Evolutionary conservation across 2,888 invertebrate species (phyloP).

Genomic region (Neelides folsomi): DNA sequence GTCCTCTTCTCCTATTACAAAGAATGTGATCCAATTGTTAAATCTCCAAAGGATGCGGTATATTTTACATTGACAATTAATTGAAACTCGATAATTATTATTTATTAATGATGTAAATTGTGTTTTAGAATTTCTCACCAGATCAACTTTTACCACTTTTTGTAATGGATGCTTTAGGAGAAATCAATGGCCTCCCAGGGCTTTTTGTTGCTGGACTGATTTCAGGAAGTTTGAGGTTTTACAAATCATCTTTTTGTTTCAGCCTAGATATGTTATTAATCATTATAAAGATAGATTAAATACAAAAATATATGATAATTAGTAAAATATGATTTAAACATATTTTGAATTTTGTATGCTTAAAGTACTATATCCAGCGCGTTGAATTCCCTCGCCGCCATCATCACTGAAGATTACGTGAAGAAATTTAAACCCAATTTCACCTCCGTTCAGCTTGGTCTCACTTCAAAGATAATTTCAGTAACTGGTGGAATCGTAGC

Average conservation of each 20-base stretch:
- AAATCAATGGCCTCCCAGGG: slow-evolving; percentile 15
- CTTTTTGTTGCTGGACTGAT: slow-evolving; percentile 22
- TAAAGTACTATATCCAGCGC: slow-evolving; percentile 85
- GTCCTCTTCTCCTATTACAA: slow-evolving; percentile 15
- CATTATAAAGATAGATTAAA: background rate
- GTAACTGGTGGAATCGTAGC: slow-evolving; percentile 58
- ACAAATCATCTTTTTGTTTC: slow-evolving; percentile 1
- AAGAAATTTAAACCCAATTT: slow-evolving; percentile 37
- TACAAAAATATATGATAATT: background rate
- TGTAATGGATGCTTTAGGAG: slow-evolving; percentile 7
- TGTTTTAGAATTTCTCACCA: no score
- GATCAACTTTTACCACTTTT: no score
- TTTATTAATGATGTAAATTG: no score
- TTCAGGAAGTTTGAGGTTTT: slow-evolving; percentile 15
- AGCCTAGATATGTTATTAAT: background rate
- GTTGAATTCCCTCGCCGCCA: slow-evolving; percentile 79
- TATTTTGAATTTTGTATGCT: no score
- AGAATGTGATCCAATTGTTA: slow-evolving; percentile 16
- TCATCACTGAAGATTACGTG: slow-evolving; percentile 73
- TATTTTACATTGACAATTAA: no score
- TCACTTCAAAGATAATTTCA: slow-evolving; percentile 56
- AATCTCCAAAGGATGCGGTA: no score
- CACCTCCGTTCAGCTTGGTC: slow-evolving; percentile 46
- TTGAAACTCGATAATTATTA: no score
- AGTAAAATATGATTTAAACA: slow-evolving; percentile 4